These are phyloP conservation scores for Choristoneura rosaceana DNA, from an alignment of 2,888 invertebrate genomes.

Conservation along the genomic window DNA sequence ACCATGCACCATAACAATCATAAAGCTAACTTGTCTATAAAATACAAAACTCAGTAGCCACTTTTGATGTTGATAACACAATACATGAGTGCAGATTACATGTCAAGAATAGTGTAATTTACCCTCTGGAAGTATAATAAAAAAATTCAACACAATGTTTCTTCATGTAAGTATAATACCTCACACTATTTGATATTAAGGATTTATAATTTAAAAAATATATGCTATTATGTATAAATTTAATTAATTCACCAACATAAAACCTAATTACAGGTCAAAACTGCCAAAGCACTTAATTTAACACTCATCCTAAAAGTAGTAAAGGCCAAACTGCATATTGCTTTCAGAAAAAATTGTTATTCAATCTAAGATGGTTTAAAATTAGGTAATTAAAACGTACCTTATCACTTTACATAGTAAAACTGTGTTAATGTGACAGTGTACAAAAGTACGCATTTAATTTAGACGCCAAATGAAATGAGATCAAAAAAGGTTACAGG, in stretches of 20 bases:
- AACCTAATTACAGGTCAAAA: not conserved
- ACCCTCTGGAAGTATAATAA: not conserved
- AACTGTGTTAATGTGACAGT: no score
- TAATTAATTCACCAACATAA: not conserved
- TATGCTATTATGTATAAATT: not conserved
- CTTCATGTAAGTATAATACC: not conserved
- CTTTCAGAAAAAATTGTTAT: conserved; percentile 5
- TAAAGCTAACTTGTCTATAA: no score
- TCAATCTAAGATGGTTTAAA: not conserved
- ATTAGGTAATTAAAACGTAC: not conserved
- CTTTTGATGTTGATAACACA: no score
- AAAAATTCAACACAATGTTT: not conserved
- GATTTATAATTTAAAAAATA: not conserved
- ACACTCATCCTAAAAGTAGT: conserved; percentile 51
- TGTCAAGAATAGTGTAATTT: no score
- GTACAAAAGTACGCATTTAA: no score
- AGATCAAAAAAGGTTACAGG: not conserved
- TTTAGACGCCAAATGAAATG: not conserved
- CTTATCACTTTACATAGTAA: no score
- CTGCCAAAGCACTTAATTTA: conserved; percentile 48
- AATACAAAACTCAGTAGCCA: no score
- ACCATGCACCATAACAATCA: no score
- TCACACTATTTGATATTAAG: not conserved
- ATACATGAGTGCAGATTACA: no score
- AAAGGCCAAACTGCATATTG: conserved; percentile 12